Base-by-base conservation (phyloP, 2,888 invertebrate species). In the Caenorhabditis auriculariae region DNA sequence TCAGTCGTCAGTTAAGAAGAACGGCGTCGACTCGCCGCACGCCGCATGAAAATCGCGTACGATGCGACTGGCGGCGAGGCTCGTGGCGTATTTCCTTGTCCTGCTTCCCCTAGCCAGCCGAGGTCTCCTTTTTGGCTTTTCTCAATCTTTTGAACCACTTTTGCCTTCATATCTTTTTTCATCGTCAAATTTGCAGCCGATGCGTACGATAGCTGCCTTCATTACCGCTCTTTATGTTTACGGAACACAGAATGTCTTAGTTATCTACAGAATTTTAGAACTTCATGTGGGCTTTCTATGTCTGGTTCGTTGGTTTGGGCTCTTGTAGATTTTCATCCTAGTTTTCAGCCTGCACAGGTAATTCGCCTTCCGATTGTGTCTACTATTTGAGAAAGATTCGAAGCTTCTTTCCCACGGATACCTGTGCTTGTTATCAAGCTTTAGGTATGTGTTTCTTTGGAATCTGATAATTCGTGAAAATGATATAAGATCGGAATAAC, bases 301-400 rank as follows among this genome's bases (percentile, higher is more conserved):
- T 7, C 5, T 19, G 24, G 29, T 26, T 12, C 4, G 15, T n/a
- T n/a, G n/a, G n/a, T n/a, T n/a, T n/a, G n/a, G n/a, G n/a, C n/a
- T n/a, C n/a, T n/a, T n/a, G n/a, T n/a, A n/a, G 29, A 38, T 38
- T 38, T 38, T 38, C 17, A 6, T 15, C 19, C 9, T 27, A 12
- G 9, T 27, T 62, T 66, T 15, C 60, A 72, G 72, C 53, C 26
- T 72, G 72, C 47, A 38, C 60, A 4, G 58, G 60, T 7, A 28
- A 43, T 2, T 68, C 66, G 3, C 70, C 69, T 6, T 72, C 72
- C 1, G 70, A 72, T 37, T 72, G 72, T 60, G 72, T 72, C 5
- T 43, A 56, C 32, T 42, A 57, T 48, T 32, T 72, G 9, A 37
- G 60, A 19, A 19, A 55, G 41, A 61, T 72, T 37, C 59, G 65